Conservation (phyloP, 2,888 invertebrate species). For the Nomada flava region DNA sequence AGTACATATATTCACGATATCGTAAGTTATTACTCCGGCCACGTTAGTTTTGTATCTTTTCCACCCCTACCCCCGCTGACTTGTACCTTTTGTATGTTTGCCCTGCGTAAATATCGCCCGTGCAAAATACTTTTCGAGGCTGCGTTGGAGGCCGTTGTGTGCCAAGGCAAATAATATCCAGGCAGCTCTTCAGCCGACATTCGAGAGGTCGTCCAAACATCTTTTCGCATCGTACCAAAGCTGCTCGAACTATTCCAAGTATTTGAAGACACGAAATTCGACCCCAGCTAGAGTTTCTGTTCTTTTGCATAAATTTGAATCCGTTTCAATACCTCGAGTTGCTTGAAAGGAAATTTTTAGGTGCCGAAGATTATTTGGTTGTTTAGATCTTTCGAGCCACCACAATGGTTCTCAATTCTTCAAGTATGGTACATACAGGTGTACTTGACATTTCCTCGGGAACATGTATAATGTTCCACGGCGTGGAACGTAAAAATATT, state of each 20-base stretch:
- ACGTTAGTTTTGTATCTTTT: slow-evolving; percentile 47
- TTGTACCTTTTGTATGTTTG: slow-evolving; percentile 69
- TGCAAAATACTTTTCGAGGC: slow-evolving; percentile 80
- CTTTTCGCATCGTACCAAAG: slow-evolving; percentile 42
- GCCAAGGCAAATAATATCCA: slow-evolving; percentile 71
- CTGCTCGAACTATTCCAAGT: slow-evolving; percentile 14
- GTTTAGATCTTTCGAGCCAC: neutral
- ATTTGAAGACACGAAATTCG: slow-evolving; percentile 3
- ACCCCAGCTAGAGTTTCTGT: neutral
- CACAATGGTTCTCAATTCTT: neutral
- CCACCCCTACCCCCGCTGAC: slow-evolving; percentile 16
- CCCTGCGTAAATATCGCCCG: slow-evolving; percentile 77
- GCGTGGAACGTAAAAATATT: too few species aligned
- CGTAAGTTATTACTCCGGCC: slow-evolving; percentile 49
- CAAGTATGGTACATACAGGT: too few species aligned
- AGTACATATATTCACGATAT: slow-evolving; percentile 42
- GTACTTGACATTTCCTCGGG: too few species aligned
- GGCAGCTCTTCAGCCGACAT: slow-evolving; percentile 39
- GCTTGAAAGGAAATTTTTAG: neutral
- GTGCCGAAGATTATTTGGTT: neutral
- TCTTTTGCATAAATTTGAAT: neutral
- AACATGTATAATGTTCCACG: too few species aligned
- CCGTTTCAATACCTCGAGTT: neutral
- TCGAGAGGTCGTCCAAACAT: slow-evolving; percentile 48
- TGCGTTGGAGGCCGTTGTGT: slow-evolving; percentile 77